Conservation (phyloP, 1,140 invertebrate species). For the Cheumatopsyche charites region DNA sequence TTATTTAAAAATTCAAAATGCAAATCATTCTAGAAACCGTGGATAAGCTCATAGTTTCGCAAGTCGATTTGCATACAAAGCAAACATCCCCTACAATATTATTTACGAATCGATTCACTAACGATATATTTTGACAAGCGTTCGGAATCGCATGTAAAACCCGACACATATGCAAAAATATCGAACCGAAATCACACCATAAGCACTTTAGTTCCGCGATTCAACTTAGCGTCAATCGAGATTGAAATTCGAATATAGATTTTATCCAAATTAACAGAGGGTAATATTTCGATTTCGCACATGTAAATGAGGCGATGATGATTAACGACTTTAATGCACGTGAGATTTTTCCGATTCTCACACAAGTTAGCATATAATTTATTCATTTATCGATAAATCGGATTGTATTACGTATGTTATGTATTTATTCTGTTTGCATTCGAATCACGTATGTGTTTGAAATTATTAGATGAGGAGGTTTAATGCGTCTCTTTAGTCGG, state of each 20-base stretch:
- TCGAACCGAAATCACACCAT: no score
- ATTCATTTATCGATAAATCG: no score
- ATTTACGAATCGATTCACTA: background rate
- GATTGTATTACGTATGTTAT: no score
- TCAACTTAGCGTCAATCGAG: slow-evolving; percentile 4
- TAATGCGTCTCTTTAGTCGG: slow-evolving; percentile 42
- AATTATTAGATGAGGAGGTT: slow-evolving; percentile 44
- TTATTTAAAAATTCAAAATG: background rate
- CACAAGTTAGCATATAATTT: no score
- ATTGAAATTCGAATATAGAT: no score
- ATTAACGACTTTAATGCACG: slow-evolving; percentile 11
- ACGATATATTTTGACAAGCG: slow-evolving; percentile 3
- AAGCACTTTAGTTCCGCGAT: slow-evolving; percentile 6
- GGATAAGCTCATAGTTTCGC: background rate
- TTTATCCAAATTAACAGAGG: no score
- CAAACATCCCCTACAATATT: no score
- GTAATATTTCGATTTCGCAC: no score
- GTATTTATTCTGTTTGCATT: no score
- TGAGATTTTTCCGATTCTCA: background rate
- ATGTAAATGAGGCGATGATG: slow-evolving; percentile 36
- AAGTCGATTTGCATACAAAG: no score
- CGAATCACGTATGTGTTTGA: background rate
- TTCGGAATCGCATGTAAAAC: background rate
- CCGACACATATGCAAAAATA: no score
- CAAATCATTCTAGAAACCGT: background rate